Evolutionary conservation across 2,888 invertebrate genomes (phyloP), one percentile per base, ranked within the genome.

Genomic region (Acheta domesticus): DNA sequence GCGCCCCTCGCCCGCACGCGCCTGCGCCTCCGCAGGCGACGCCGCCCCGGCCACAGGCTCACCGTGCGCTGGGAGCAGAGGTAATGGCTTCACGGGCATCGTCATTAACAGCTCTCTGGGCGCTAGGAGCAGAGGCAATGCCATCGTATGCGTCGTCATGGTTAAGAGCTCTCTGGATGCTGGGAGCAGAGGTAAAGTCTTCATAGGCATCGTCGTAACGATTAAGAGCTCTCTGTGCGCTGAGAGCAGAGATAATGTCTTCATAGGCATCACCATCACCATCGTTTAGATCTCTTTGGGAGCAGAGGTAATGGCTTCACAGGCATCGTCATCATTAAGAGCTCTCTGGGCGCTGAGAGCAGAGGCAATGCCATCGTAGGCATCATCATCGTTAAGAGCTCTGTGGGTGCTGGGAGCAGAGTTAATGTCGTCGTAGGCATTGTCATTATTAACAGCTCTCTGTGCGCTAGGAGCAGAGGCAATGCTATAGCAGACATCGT

Each of bases 51-150:
- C 1, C 79, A 80, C 74, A 78, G 79, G 14, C 81, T 82, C 16
- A 79, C 79, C n/a, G 80, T 82, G 12, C 79, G 80, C 20, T 82
- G 82, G 82, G 81, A 82, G 48, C 80, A 79, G 36, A 36, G 36
- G 36, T 36, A 36, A 36, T 2, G 79, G 76, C 78, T 76, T 21
- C 73, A 80, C n/a, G 80, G 80, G 49, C 73, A 79, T 1, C 62
- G 80, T 1, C 81, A 80, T n/a, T 78, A 80, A 62, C 76, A 79
- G 14, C 81, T 81, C 16, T 77, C 79, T 14, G 80, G 81, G 12
- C 79, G 80, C 20, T 82, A 81, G 82, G 80, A 82, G 48, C 80
- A 79, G 21, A 82, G 82, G 81, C 80, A 49, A 79, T 36, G 36
- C 4, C 36, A 5, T 21, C 73, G 80, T 21, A 80, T 80, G 49